These are phyloP conservation scores for Berghia stephanieae DNA, from an alignment of 1,140 invertebrate genomes.

Conservation along the genomic window DNA sequence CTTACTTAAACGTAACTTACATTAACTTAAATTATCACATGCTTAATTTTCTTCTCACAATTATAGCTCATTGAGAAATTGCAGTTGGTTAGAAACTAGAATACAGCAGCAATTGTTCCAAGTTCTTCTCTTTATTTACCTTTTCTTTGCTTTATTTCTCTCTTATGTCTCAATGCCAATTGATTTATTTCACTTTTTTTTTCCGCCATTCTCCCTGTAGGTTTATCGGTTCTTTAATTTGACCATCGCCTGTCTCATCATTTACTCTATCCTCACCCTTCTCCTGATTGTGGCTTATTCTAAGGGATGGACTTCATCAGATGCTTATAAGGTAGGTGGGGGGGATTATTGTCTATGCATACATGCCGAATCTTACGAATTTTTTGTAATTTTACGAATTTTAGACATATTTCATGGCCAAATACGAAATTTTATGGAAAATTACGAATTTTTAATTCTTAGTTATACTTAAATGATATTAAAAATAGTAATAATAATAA, in stretches of 20 bases:
- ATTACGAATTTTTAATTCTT: no score
- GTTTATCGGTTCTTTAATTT: conserved; percentile 45
- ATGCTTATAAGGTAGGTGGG: conserved; percentile 36
- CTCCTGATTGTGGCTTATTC: conserved; percentile 41
- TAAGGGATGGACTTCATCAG: conserved; percentile 41
- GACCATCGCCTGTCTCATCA: conserved; percentile 40
- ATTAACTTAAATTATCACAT: neutral
- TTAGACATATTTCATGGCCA: no score
- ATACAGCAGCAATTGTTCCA: neutral
- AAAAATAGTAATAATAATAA: no score
- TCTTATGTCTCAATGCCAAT: no score
- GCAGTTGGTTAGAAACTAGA: neutral
- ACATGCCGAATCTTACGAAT: no score
- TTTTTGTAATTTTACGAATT: no score
- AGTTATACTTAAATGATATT: no score
- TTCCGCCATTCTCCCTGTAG: conserved; percentile 38
- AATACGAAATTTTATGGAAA: no score
- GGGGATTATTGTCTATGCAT: no score
- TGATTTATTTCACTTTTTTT: no score
- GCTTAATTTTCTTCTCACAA: neutral
- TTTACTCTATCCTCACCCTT: conserved; percentile 38
- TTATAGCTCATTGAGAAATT: neutral
- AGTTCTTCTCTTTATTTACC: neutral
- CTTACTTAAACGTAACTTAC: neutral
- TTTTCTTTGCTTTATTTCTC: neutral